Conservation (phyloP, 1,140 invertebrate species). For the Tetragnatha versicolor region DNA sequence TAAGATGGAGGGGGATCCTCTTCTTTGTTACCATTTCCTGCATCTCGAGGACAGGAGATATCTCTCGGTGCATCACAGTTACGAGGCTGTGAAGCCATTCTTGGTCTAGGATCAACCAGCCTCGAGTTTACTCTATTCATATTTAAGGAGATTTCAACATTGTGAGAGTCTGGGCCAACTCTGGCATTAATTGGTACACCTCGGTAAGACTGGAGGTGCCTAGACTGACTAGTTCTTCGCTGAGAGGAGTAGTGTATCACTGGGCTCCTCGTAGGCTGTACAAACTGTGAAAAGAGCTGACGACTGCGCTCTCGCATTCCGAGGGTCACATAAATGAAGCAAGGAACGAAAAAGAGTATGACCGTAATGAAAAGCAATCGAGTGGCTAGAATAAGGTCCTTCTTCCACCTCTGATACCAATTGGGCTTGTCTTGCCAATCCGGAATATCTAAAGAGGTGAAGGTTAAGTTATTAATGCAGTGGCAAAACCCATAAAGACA, state of each 20-base stretch:
- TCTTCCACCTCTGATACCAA: constrained; percentile 48
- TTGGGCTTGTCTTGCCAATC: constrained; percentile 22
- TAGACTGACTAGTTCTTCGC: not conserved
- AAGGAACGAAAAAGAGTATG: constrained; percentile 43
- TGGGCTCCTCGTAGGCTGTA: constrained; percentile 22
- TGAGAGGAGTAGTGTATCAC: constrained; percentile 23
- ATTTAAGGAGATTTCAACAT: constrained; percentile 30
- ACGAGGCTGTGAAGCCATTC: not conserved
- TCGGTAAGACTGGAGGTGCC: constrained; percentile 11
- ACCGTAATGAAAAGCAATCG: constrained; percentile 38
- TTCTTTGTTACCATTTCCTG: constrained; percentile 14
- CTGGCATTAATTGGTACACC: not conserved
- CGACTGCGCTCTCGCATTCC: constrained; percentile 37
- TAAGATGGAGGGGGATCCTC: constrained; percentile 44
- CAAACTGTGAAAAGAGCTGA: constrained; percentile 29
- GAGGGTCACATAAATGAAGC: constrained; percentile 44
- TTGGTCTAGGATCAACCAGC: constrained; percentile 15
- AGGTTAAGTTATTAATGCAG: constrained; percentile 32
- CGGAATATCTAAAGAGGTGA: constrained; percentile 37
- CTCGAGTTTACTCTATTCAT: constrained; percentile 22
- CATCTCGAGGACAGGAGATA: not conserved
- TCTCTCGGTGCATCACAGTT: not conserved
- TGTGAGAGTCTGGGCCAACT: not conserved
- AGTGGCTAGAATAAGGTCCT: constrained; percentile 38
- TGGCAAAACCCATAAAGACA: constrained; percentile 46